Base-by-base conservation (phyloP, 2,113 vertebrate genomes). In the Zosterops hypoxanthus region DNA sequence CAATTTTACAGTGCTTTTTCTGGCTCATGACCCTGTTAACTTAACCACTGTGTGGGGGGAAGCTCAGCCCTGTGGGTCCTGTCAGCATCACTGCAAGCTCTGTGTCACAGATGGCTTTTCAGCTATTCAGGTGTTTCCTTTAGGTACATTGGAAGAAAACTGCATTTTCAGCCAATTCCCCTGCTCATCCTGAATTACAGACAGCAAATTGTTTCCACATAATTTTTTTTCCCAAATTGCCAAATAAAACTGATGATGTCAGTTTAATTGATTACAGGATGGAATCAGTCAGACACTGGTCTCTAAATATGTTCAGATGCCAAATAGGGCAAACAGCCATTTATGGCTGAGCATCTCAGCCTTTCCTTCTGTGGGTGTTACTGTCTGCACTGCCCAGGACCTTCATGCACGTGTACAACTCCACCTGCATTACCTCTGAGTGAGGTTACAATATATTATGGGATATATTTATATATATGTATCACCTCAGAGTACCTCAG, bases 11-110 rank as follows among this genome's bases (percentile, higher is more conserved):
- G 6, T 26, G 44, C 21, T 20, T 28, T n/a, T 25, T 42, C 25
- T 34, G 34, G 29, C 28, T 69, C 23, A 2, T 7, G 29, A 9
- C 24, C 65, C 65, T 50, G 12, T 14, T 39, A 31, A 21, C 12
- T 33, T 28, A 24, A 0, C 13, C 24, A 5, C 52, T n/a, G 13
- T 1, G 52, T 3, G 2, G 20, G 29, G 66, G 57, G 23, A 34
- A 47, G 34, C 34, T 88, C 79, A 39, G 60, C 31, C 13, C 56
- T 11, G 4, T 33, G 52, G n/a, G 34, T 49, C 23, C 52, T 77
- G 9, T 15, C 47, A 41, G 36, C 20, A 26, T 26, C 23, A 3
- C 64, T 52, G 42, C 34, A 42, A 44, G 24, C 52, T 75, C 65
- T 29, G 29, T 81, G 46, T 44, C 65, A 36, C 66, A 55, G 28